phyloP scores from a whole-genome alignment of 2,113 vertebrate species.

The Jacana jacana region DNA sequence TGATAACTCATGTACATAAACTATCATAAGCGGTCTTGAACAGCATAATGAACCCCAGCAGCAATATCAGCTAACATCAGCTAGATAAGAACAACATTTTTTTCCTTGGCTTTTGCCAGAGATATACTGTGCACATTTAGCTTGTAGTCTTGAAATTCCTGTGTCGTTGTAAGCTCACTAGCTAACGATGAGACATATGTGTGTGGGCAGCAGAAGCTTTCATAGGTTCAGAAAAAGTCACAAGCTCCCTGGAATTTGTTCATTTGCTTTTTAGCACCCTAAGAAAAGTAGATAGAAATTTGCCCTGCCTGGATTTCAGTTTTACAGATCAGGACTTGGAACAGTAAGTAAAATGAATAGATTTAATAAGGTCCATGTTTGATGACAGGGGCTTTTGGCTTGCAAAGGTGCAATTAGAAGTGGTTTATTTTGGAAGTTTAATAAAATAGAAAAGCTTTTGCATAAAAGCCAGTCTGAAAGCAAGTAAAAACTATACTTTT shows the following conservation, averaged over 20 bases:
- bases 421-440: background rate
- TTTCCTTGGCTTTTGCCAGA: background rate
- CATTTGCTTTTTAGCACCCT: background rate
- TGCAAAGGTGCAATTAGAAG: background rate
- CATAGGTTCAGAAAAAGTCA: background rate
- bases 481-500: background rate
- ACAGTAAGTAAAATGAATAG: background rate
- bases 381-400: background rate
- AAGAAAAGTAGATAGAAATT: background rate
- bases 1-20: background rate
- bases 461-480: background rate
- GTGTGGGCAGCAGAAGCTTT: background rate
- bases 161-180: background rate
- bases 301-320: background rate
- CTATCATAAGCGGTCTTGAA: background rate
- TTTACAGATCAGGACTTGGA: background rate
- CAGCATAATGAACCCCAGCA: background rate
- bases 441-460: background rate
- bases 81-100: background rate
- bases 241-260: background rate
- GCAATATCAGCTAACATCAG: background rate
- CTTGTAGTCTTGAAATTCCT: background rate
- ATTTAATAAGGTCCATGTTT: background rate
- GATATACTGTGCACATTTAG: background rate
- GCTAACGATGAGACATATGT: background rate